A percentile compares a stretch with the other conserved stretches of the same genome.
Evolutionary conservation across 2,113 vertebrate species (phyloP).

Genomic region (Nyctereutes procyonoides): DNA sequence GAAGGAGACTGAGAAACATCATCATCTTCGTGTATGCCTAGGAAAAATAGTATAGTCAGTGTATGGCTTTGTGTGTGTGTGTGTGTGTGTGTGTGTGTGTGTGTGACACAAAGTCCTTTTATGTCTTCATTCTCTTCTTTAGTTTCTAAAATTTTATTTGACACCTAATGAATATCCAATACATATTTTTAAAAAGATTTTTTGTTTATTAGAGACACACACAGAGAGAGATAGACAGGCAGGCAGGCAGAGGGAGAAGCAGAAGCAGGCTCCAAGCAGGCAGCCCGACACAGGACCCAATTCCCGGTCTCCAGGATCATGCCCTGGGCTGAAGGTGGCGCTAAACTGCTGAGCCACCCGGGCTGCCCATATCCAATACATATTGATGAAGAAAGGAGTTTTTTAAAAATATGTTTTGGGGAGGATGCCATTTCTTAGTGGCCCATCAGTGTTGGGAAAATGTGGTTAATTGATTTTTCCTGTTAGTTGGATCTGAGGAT

Average conservation of each 20-base stretch:
- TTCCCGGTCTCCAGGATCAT: too few species aligned
- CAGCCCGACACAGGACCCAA: too few species aligned
- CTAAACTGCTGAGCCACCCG: too few species aligned
- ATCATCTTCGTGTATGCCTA: neutral
- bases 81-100: neutral
- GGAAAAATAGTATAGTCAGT: neutral
- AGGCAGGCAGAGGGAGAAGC: too few species aligned
- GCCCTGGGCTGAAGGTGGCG: too few species aligned
- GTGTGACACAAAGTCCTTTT: neutral
- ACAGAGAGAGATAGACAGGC: too few species aligned
- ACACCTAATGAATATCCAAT: neutral
- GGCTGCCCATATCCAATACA: neutral
- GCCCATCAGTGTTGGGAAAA: neutral
- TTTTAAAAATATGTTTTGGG: neutral
- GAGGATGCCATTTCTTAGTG: neutral
- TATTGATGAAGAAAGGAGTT: neutral
- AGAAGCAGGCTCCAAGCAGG: too few species aligned
- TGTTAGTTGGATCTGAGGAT: neutral
- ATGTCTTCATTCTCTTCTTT: neutral
- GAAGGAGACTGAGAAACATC: neutral
- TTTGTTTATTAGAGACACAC: neutral
- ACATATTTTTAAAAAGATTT: neutral
- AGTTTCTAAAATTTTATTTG: constrained; percentile 4
- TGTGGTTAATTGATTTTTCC: neutral
- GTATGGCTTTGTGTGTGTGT: neutral